These are phyloP conservation scores for Vidua chalybeata DNA, from an alignment of 2,113 vertebrate species.

Conservation along the genomic window DNA sequence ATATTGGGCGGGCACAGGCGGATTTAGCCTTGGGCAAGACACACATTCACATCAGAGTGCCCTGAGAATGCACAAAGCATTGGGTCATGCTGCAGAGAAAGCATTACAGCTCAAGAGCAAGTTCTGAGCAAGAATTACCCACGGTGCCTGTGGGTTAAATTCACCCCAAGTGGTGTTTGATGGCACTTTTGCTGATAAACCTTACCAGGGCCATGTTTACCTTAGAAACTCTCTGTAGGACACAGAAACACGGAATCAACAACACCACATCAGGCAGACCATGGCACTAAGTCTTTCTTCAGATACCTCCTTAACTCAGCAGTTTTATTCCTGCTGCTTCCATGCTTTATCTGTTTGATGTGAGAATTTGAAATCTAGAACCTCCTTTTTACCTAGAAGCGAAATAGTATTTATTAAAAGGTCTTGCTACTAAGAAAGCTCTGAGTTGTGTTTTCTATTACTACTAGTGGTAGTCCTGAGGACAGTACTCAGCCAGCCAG, in stretches of 20 bases:
- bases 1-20: background rate
- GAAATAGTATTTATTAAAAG: background rate
- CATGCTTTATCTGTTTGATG: background rate
- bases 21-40: background rate
- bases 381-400: background rate
- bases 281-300: background rate
- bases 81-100: background rate
- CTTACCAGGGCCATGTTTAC: background rate
- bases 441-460: background rate
- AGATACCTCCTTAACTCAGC: background rate
- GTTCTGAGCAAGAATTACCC: background rate
- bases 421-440: background rate
- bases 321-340: background rate
- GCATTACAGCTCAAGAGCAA: background rate
- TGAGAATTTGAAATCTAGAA: background rate
- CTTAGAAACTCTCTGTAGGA: background rate
- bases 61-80: background rate
- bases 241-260: background rate
- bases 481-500: background rate
- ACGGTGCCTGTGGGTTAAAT: background rate
- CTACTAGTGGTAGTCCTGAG: background rate
- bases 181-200: background rate
- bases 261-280: background rate
- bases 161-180: background rate
- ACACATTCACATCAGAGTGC: background rate